Percentiles rank a stretch among this genome's conserved stretches.
phyloP scores from a whole-genome alignment of 2,888 invertebrate species.

The Eristalinus aeneus region DNA sequence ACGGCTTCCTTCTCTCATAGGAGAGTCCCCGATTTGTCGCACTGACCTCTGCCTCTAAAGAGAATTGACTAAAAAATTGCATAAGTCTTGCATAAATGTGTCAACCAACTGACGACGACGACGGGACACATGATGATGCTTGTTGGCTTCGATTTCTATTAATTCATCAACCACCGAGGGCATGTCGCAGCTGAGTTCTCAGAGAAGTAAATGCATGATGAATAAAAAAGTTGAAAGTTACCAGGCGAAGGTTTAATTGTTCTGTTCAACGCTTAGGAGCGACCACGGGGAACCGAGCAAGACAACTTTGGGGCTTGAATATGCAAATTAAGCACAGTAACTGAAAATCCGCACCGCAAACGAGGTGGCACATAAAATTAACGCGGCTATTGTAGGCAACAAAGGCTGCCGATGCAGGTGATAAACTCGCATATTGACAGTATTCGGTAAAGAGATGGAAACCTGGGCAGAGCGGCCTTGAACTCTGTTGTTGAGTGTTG shows the following conservation, averaged over 20 bases:
- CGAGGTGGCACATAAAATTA: neutral
- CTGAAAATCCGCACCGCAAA: neutral
- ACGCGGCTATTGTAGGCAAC: neutral
- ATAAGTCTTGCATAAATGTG: neutral
- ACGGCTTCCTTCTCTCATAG: neutral
- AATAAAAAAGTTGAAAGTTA: neutral
- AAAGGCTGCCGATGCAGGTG: neutral
- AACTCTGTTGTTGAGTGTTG: neutral
- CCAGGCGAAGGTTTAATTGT: neutral
- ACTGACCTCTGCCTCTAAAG: neutral
- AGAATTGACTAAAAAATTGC: neutral
- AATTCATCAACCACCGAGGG: neutral
- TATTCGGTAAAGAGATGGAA: neutral
- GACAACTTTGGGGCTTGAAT: neutral
- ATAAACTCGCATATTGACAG: neutral
- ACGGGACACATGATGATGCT: neutral
- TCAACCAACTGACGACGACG: neutral
- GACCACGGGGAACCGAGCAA: neutral
- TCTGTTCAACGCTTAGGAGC: neutral
- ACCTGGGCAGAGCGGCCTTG: neutral
- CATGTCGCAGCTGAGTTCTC: neutral
- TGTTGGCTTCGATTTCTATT: neutral
- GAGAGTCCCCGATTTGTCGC: neutral
- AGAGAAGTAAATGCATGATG: neutral
- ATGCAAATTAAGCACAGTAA: neutral